A percentile compares a stretch with the other conserved stretches of the same genome.
These are phyloP conservation scores for Pseudochaenichthys georgianus DNA, from an alignment of 2,797 vertebrate species.

Conservation along the genomic window DNA sequence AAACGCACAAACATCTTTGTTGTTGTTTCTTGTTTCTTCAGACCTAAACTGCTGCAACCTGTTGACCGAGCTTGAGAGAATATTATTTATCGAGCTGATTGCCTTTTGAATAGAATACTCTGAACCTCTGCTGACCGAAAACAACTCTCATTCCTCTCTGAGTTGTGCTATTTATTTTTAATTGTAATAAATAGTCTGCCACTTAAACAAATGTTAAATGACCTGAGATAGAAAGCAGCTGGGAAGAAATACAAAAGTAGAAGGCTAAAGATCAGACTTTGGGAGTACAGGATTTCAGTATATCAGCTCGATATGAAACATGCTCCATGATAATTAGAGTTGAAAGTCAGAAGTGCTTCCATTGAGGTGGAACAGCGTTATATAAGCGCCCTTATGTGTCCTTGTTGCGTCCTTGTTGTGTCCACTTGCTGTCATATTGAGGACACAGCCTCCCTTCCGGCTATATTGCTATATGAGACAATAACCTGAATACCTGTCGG, in stretches of 20 bases:
- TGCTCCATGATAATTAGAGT: conserved; percentile 48
- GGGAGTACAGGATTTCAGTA: conserved; percentile 13
- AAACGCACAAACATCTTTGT: background rate
- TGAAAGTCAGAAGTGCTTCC: conserved; percentile 39
- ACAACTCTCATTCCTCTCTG: background rate
- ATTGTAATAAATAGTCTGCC: background rate
- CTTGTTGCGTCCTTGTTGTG: conserved; percentile 76
- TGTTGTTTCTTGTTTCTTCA: background rate
- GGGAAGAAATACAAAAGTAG: background rate
- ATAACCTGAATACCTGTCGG: conserved; percentile 80
- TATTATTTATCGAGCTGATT: conserved; percentile 14
- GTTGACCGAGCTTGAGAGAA: background rate
- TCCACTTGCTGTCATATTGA: conserved; percentile 65
- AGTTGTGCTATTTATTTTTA: background rate
- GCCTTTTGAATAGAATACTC: background rate
- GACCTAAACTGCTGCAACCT: background rate
- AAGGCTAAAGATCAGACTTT: conserved; percentile 19
- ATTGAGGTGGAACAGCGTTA: conserved; percentile 43
- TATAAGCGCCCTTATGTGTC: conserved; percentile 67
- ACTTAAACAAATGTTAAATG: background rate
- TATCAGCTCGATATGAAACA: conserved; percentile 17
- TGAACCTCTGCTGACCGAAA: conserved; percentile 7
- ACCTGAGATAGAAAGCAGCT: background rate
- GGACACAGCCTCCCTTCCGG: conserved; percentile 71
- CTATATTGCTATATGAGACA: conserved; percentile 63